Base-by-base conservation (phyloP, 2,797 vertebrate species). In the Pangasius macronema region DNA sequence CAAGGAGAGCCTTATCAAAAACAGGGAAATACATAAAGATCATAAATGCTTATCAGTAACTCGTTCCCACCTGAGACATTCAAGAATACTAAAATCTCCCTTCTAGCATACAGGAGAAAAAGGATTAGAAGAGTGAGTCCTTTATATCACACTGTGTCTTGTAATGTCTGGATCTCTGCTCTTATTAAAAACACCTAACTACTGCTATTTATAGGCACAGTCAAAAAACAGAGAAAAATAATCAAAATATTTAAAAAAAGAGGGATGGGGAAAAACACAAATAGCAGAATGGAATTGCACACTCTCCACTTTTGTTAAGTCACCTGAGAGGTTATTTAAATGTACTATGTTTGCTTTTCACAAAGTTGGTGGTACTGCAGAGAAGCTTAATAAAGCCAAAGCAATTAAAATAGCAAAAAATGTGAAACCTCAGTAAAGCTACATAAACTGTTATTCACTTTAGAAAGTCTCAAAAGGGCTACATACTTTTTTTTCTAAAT, bases 51-150 rank as follows among this genome's bases (percentile, higher is more conserved):
- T 55, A 57, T 84, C 75, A 27, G 27, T 85, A 57, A 85, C 65
- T 67, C 55, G 27, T 86, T 76, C 42, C 61, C 67, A 91, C 83
- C 79, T 88, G 53, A 72, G 85, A 87, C 30, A 14, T 83, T 70
- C 68, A 73, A 84, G 75, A 85, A 83, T 39, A 59, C 87, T 80
- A 70, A 85, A 73, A 68, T 16, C 81, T 67, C 9, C 55, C 63
- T 68, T 87, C 36, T 57, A 85, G 85, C 77, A 67, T 39, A 57
- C 77, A 79, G 75, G 42, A 55, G 57, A n/a, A 84, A 72, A 42
- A n/a, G n/a, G 53, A 79, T 85, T 5, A 3, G 68, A 76, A 73
- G 42, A 72, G 63, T 82, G 72, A 85, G 49, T 61, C 57, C 68
- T n/a, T 30, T 84, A 89, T 22, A 89, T 33, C 51, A 63, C 42